phyloP scores from a whole-genome alignment of 2,113 vertebrate genomes.

The Camelus bactrianus region DNA sequence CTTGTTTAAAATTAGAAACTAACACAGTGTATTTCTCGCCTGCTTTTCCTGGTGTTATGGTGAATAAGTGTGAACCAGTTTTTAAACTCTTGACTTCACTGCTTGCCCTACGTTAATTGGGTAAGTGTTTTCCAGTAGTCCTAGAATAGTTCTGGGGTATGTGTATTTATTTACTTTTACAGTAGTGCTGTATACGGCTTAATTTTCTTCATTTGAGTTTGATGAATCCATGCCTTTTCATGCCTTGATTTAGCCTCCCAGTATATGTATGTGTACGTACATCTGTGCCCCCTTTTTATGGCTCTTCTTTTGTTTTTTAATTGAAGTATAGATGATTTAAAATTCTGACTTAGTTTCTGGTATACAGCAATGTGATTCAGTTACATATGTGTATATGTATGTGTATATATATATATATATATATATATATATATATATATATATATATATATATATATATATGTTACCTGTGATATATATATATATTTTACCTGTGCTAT shows the following conservation, averaged over 20 bases:
- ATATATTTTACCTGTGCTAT: too few species aligned
- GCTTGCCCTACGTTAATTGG: slow-evolving; percentile 60
- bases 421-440: too few species aligned
- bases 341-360: too few species aligned
- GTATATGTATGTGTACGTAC: fast-evolving
- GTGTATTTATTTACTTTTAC: slow-evolving; percentile 33
- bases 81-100: slow-evolving; percentile 63
- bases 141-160: slow-evolving; percentile 56
- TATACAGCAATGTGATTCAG: too few species aligned
- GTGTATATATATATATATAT: too few species aligned
- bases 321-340: too few species aligned
- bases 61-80: slow-evolving; percentile 49
- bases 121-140: slow-evolving; percentile 54
- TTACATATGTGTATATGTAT: too few species aligned
- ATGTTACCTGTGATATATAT: too few species aligned
- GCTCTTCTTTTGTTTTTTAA: neutral
- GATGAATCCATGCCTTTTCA: neutral
- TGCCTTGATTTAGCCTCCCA: neutral
- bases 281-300: neutral
- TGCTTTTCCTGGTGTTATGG: slow-evolving; percentile 14
- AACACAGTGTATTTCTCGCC: neutral
- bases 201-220: neutral
- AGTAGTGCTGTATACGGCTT: neutral
- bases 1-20: slow-evolving; percentile 64
- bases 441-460: too few species aligned